Conservation (phyloP, 2,888 invertebrate genomes). For the Strigamia transsilvanica region DNA sequence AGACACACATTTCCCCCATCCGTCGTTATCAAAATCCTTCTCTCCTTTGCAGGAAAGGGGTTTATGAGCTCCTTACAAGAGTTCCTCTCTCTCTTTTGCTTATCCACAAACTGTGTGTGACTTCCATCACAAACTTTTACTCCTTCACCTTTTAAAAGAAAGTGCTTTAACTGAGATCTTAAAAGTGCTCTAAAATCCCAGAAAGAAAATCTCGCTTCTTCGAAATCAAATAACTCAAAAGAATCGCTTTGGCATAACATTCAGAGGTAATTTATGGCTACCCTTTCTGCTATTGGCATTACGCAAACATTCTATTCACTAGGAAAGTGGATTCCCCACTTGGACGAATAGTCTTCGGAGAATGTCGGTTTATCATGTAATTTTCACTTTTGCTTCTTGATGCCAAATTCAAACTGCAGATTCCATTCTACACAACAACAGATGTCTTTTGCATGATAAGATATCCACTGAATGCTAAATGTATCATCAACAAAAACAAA, state of each 20-base stretch:
- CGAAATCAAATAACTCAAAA: not conserved
- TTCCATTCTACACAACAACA: no score
- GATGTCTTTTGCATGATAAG: no score
- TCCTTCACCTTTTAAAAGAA: conserved; percentile 10
- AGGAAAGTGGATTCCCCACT: no score
- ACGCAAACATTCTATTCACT: no score
- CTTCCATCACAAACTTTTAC: conserved; percentile 39
- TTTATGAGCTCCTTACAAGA: conserved; percentile 28
- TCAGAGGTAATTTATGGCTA: no score
- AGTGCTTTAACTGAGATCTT: conserved; percentile 12
- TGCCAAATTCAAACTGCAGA: no score
- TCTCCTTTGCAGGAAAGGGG: conserved; percentile 13
- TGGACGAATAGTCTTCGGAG: no score
- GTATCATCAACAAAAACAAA: no score
- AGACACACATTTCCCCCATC: conserved; percentile 35
- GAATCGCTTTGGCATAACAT: not conserved
- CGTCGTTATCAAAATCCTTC: conserved; percentile 38
- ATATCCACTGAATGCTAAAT: no score
- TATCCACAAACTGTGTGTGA: conserved; percentile 31
- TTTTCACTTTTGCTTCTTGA: no score
- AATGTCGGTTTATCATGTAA: no score
- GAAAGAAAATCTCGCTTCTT: not conserved
- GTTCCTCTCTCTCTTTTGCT: not conserved
- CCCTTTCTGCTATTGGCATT: no score
- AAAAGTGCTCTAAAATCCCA: conserved; percentile 7